Evolutionary conservation across 1,140 invertebrate genomes (phyloP).

Genomic region (Vollenhovia emeryi): DNA sequence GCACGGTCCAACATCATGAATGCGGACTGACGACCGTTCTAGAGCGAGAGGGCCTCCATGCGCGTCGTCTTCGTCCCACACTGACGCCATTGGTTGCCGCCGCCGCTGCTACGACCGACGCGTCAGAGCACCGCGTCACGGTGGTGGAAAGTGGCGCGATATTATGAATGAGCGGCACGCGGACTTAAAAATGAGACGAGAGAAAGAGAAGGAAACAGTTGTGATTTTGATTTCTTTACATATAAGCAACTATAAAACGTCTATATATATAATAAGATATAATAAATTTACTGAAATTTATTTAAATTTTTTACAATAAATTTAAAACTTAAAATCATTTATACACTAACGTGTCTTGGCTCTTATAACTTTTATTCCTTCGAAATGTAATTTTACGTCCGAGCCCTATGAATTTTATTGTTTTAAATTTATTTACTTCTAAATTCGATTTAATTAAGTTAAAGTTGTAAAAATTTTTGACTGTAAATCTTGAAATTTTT

Average conservation of each 20-base stretch:
- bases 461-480: neutral
- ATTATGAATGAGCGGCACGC: neutral
- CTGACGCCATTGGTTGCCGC: neutral
- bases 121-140: neutral
- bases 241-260: neutral
- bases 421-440: no score
- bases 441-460: neutral
- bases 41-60: neutral
- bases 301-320: no score
- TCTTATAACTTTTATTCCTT: no score
- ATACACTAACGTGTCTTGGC: no score
- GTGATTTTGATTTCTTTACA: neutral
- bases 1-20: neutral
- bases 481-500: neutral
- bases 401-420: no score
- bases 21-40: neutral
- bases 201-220: neutral
- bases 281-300: no score
- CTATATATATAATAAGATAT: no score
- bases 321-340: no score
- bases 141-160: slow-evolving; percentile 12
- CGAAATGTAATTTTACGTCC: no score
- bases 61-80: neutral
- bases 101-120: neutral
- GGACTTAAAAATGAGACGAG: neutral